These are phyloP conservation scores for Lepidocyrtoides sp. DNA, from an alignment of 2,888 invertebrate genomes.

Conservation along the genomic window DNA sequence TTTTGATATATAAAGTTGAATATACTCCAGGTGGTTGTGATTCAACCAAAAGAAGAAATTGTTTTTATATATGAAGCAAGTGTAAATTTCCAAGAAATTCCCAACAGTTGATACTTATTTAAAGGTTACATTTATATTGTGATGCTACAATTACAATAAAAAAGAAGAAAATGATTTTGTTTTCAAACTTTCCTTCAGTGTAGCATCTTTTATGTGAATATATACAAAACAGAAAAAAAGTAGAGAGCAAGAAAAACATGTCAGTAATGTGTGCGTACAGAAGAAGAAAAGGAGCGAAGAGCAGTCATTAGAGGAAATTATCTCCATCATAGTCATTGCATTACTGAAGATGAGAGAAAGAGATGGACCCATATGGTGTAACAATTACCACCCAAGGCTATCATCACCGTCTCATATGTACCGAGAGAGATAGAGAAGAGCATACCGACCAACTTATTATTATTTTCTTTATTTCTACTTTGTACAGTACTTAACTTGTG, in stretches of 20 bases:
- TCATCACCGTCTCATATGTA: conserved; percentile 53
- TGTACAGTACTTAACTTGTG: not conserved
- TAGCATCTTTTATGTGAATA: no score
- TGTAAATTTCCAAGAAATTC: not conserved
- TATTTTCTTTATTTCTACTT: conserved; percentile 28
- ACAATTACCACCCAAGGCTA: conserved; percentile 83
- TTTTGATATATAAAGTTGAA: no score
- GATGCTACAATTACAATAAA: conserved; percentile 37
- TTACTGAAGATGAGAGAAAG: conserved; percentile 25
- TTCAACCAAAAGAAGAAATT: no score
- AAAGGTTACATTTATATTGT: not conserved
- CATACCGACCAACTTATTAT: conserved; percentile 9
- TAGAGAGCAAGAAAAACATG: not conserved
- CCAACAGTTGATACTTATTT: not conserved
- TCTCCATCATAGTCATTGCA: conserved; percentile 67
- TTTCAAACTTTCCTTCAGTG: not conserved
- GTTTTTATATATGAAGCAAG: no score
- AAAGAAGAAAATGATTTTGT: not conserved
- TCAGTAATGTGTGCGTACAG: not conserved
- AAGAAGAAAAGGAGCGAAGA: conserved; percentile 45
- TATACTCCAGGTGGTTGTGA: no score
- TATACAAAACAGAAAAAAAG: no score
- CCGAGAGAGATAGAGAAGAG: conserved; percentile 30
- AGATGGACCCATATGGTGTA: conserved; percentile 80
- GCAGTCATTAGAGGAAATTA: conserved; percentile 83